phyloP scores from a whole-genome alignment of 2,113 vertebrate species.

The Sturnira hondurensis region DNA sequence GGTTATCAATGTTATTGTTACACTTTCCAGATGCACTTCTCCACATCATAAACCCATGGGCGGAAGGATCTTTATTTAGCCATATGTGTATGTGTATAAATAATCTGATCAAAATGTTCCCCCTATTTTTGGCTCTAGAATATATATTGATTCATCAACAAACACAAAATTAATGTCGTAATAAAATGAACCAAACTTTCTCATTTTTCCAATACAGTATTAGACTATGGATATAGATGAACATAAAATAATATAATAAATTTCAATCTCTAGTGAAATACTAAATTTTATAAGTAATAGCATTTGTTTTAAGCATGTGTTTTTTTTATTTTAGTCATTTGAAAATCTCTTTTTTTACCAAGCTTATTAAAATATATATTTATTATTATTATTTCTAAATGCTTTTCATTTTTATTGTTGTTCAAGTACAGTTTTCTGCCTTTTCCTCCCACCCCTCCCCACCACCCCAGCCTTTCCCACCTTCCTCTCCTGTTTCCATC shows the following conservation, averaged over 20 bases:
- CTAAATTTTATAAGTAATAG: background rate
- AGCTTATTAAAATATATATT: no score
- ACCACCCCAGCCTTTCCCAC: no score
- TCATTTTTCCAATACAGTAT: background rate
- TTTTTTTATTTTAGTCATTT: background rate
- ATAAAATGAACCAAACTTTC: background rate
- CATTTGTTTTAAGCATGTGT: background rate
- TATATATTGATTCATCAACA: background rate
- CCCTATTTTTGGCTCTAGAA: background rate
- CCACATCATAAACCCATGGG: background rate
- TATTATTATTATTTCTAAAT: no score
- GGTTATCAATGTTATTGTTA: background rate
- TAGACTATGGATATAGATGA: background rate
- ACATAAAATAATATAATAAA: background rate
- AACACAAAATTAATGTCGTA: background rate
- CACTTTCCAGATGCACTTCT: background rate
- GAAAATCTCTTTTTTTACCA: background rate
- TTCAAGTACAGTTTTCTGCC: no score
- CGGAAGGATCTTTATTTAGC: background rate
- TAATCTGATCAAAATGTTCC: background rate
- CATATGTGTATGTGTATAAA: background rate
- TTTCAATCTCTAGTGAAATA: background rate
- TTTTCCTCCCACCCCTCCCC: no score
- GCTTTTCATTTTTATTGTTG: no score
- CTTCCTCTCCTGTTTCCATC: no score